Percentiles rank a stretch among this genome's conserved stretches.
phyloP scores from a whole-genome alignment of 2,797 vertebrate species.

The Notolabrus celidotus region DNA sequence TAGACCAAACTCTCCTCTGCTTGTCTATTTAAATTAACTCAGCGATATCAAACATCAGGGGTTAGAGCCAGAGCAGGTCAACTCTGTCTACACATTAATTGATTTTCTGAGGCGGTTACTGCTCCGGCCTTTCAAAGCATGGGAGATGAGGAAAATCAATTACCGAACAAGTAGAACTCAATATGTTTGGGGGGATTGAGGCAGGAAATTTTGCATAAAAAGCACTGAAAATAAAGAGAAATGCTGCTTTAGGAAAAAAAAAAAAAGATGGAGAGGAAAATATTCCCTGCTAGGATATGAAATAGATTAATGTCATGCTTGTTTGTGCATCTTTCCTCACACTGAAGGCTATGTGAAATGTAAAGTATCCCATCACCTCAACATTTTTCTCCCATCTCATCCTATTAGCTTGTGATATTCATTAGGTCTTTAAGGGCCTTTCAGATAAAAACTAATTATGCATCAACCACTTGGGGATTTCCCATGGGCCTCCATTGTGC shows the following conservation, averaged over 20 bases:
- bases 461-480: constrained; percentile 64
- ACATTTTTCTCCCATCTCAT: constrained; percentile 23
- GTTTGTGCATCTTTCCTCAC: constrained; percentile 26
- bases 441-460: constrained; percentile 71
- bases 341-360: neutral
- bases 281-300: neutral
- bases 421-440: constrained; percentile 63
- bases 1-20: constrained; percentile 23
- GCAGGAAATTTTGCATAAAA: constrained; percentile 9
- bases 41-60: constrained; percentile 61
- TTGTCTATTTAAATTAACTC: constrained; percentile 50
- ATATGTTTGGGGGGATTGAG: constrained; percentile 25
- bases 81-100: constrained; percentile 61
- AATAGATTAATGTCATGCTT: neutral
- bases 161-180: constrained; percentile 72
- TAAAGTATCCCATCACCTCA: neutral
- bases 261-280: neutral
- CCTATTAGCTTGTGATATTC: constrained; percentile 43
- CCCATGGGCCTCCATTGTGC: constrained; percentile 54
- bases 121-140: constrained; percentile 57
- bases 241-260: neutral
- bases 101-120: constrained; percentile 68
- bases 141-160: constrained; percentile 77
- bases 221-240: constrained; percentile 8
- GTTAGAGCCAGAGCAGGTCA: constrained; percentile 50